Evolutionary conservation across 2,113 vertebrate genomes (phyloP).

Genomic region (Colaptes auratus): DNA sequence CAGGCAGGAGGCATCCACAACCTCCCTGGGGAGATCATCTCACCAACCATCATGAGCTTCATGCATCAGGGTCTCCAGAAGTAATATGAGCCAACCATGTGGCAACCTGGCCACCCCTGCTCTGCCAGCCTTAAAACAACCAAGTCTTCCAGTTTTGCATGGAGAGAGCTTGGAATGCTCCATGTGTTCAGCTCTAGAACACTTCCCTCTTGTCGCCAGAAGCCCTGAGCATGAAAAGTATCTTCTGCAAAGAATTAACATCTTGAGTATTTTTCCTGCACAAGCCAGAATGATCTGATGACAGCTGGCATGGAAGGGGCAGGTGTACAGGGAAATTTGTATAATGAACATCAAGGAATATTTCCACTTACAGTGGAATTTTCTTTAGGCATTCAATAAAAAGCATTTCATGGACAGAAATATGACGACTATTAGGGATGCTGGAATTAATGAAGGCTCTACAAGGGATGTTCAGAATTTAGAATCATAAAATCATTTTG

Average conservation of each 20-base stretch:
- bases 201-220: neutral
- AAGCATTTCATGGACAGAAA: neutral
- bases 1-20: too few species aligned
- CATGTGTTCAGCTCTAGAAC: neutral
- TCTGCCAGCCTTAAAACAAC: neutral
- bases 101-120: neutral
- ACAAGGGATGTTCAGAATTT: neutral
- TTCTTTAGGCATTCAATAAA: neutral
- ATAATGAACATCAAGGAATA: neutral
- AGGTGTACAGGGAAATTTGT: neutral
- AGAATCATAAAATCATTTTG: too few species aligned
- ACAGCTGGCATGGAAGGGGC: neutral
- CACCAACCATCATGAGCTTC: neutral
- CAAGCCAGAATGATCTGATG: neutral
- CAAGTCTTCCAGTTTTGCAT: neutral
- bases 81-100: neutral
- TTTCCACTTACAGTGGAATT: neutral
- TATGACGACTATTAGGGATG: neutral
- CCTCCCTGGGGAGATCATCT: too few species aligned
- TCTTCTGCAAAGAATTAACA: neutral
- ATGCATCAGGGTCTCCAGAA: neutral
- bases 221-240: rapidly evolving
- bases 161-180: rapidly evolving
- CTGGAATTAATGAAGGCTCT: neutral
- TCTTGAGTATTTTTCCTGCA: rapidly evolving